Evolutionary conservation across 2,888 invertebrate genomes (phyloP).

Genomic region (Drosophila koepferae): DNA sequence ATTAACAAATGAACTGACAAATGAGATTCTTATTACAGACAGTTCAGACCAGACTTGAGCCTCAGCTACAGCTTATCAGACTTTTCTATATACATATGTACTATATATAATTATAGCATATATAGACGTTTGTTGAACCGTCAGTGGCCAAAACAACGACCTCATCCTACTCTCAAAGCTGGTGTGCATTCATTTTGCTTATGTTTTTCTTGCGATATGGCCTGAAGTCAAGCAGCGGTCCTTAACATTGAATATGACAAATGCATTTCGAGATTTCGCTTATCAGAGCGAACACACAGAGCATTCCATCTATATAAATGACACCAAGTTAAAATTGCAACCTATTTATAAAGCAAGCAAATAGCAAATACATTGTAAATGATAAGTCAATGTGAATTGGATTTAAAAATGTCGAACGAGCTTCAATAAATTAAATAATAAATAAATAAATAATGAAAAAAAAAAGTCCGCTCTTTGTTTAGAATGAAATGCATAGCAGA

Average conservation of each 20-base stretch:
- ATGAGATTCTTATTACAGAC: constrained; percentile 49
- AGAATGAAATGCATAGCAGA: no score
- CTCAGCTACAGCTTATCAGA: constrained; percentile 41
- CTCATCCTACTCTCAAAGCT: constrained; percentile 41
- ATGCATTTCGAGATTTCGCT: constrained; percentile 36
- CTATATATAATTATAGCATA: neutral
- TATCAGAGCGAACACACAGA: constrained; percentile 30
- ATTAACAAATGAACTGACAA: constrained; percentile 59
- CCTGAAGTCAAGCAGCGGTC: constrained; percentile 47
- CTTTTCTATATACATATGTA: neutral
- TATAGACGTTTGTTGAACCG: constrained; percentile 86
- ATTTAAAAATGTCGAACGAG: no score
- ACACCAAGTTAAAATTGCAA: constrained; percentile 1
- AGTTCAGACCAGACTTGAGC: constrained; percentile 46
- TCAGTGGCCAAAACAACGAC: constrained; percentile 45
- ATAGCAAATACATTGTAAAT: constrained; percentile 7
- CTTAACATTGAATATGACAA: constrained; percentile 63
- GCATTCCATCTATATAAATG: neutral
- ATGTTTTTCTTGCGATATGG: constrained; percentile 45
- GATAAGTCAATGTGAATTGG: neutral
- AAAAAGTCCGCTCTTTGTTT: no score
- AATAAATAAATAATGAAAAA: no score
- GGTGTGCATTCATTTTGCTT: neutral
- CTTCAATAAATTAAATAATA: no score
- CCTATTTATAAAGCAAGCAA: constrained; percentile 14